Evolutionary conservation across 2,113 vertebrate species (phyloP), one percentile per base, ranked within the genome.

Genomic region (Microcebus jonahi): DNA sequence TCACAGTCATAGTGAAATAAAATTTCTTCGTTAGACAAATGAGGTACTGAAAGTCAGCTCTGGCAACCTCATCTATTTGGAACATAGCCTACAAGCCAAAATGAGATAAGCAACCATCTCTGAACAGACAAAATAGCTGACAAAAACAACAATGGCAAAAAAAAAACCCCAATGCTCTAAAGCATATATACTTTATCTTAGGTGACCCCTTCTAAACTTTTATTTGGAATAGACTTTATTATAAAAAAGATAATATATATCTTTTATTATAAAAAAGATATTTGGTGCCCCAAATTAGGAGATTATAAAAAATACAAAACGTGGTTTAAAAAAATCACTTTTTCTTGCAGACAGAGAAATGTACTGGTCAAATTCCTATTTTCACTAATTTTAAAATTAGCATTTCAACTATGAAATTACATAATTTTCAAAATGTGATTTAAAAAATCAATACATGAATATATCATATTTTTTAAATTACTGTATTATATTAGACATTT

Each of bases 331-430:
- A 77, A 79, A 90, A 79, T 90, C 45, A 80, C 45, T 3, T 45
- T 89, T 84, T 83, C 53, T 70, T 84, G 53, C 17, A 84, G 42
- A 39, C 50, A 79, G 42, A 81, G 29, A 95, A 23, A 90, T 83
- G 15, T 8, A 50, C 29, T 10, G 20, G 31, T 93, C 55, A 90
- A 25, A 48, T 45, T 79, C 31, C 36, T 89, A 80, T 77, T 89
- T 89, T 55, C 70, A 70, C n/a, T 89, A 53, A 76, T 90, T 84
- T 91, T 70, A 55, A 88, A 95, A 85, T 93, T 77, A 70, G 50
- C 8, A 70, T 63, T 92, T 83, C 83, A 48, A 42, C 17, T 70
- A 70, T 84, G 68, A 76, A 92, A 73, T 95, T 55, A 95, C 88
- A 88, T 92, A 61, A 84, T 96, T 83, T 34, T 84, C 36, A 53